Base-by-base conservation (phyloP, 2,888 invertebrate species). In the Synanthedon andrenaeformis region DNA sequence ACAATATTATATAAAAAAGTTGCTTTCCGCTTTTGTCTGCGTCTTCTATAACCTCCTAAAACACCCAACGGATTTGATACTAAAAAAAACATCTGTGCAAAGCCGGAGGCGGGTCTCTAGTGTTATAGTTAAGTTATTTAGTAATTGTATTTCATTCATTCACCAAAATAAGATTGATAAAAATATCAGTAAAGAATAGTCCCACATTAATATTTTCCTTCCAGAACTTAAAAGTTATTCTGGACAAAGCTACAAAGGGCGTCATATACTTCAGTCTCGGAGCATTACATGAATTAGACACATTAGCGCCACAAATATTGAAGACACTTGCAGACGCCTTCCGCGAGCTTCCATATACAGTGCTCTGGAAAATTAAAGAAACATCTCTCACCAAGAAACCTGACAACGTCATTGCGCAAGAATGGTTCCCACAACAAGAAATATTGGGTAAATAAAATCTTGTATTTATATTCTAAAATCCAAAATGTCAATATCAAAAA, bases 351-450 rank as follows among this genome's bases (percentile, higher is more conserved):
- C 88, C 89, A 3, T 88, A 73, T 58, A 79, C 80, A 6, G 76
- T 90, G 4, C 62, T 90, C 3, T 90, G 89, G 89, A 89, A 89
- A 66, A 88, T 89, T 56, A 83, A 86, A 54, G 17, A 19, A 12
- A 73, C 73, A 1, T 78, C 79, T 6, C 61, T 76, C 60, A 71
- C 86, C 12, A 76, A 79, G 35, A 74, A 77, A 57, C 76, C 89
- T 17, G 66, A 73, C 10, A 89, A 89, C 62, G 79, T 91, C 0
- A 72, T 84, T 49, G 64, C 83, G 1, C 67, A 70, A 14, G 66
- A 71, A 13, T 90, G 90, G 90, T 79, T 89, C 54, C 89, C 90
- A 1, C 90, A 90, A 58, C 86, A 89, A 61, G 85, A 89, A 66
- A 57, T 90, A 56, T 71, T 90, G 55, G 89, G 90, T 89, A 66